Evolutionary conservation across 35 echinoderm and acorn worm species (phyloP).

Genomic region (Heliocidaris tuberculata): DNA sequence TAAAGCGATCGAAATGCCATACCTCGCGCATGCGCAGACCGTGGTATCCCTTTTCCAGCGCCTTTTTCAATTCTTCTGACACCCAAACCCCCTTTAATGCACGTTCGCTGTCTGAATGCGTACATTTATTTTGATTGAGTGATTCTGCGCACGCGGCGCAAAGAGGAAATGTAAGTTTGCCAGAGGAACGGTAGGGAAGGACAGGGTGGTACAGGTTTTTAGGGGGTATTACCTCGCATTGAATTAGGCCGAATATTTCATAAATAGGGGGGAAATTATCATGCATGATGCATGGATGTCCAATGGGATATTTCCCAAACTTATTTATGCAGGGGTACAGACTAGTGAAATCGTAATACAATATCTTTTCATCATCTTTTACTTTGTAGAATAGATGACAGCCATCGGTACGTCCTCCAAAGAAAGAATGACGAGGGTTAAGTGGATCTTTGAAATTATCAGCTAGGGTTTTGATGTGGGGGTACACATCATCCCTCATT

Average conservation of each 20-base stretch:
- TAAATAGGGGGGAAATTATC: neutral
- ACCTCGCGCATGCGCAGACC: neutral
- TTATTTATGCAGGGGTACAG: no score
- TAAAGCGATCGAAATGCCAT: constrained; percentile 37
- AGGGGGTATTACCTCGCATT: constrained; percentile 46
- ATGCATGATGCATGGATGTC: constrained; percentile 31
- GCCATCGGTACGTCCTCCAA: no score
- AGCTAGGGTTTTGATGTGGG: no score
- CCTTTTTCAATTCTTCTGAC: constrained; percentile 44
- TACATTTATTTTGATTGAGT: neutral
- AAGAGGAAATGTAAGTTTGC: constrained; percentile 41
- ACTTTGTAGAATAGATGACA: no score
- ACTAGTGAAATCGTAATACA: no score
- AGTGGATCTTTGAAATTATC: no score
- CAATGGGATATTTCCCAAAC: constrained; percentile 51
- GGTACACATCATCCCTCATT: no score
- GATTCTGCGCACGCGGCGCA: constrained; percentile 4
- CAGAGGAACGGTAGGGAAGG: constrained; percentile 22
- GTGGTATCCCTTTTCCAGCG: constrained; percentile 38
- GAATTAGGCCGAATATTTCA: constrained; percentile 49
- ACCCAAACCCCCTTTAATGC: constrained; percentile 38
- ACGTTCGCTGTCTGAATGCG: constrained; percentile 24
- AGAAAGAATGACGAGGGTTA: no score
- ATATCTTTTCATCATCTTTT: no score
- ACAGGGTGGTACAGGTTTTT: constrained; percentile 19